Conservation (phyloP, 1,140 invertebrate species). For the Diuraphis noxia region DNA sequence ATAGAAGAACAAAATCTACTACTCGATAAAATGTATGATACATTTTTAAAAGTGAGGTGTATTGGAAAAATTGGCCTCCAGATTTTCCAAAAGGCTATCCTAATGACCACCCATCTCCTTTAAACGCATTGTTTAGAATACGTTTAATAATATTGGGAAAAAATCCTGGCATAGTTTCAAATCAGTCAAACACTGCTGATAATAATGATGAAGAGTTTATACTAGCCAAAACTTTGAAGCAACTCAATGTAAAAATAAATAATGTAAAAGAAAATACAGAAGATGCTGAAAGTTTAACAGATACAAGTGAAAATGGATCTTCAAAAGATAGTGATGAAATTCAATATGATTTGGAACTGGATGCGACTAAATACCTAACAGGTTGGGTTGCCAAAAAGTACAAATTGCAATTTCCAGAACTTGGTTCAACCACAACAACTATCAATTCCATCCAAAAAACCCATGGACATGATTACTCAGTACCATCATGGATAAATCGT, state of each 20-base stretch:
- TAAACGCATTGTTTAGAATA: neutral
- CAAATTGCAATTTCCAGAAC: too few relatives aligned
- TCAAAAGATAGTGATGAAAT: too few relatives aligned
- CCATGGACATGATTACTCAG: too few relatives aligned
- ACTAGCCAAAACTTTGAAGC: neutral
- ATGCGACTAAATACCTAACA: too few relatives aligned
- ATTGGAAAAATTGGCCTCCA: neutral
- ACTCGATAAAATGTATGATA: neutral
- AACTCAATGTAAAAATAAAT: slow-evolving; percentile 7
- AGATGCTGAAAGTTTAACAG: neutral
- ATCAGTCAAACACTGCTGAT: too few relatives aligned
- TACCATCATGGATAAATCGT: too few relatives aligned
- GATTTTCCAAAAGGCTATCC: neutral
- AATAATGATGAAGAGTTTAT: neutral
- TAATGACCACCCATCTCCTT: neutral
- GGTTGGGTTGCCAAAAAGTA: too few relatives aligned
- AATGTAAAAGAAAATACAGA: neutral
- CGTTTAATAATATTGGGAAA: neutral
- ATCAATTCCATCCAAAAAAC: too few relatives aligned
- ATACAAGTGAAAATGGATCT: too few relatives aligned
- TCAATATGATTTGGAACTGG: too few relatives aligned
- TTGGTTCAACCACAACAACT: too few relatives aligned
- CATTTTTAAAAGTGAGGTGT: neutral
- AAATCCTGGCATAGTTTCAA: neutral
- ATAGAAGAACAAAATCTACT: neutral